Base-by-base conservation (phyloP, 2,888 invertebrate species). In the Idaea straminata region DNA sequence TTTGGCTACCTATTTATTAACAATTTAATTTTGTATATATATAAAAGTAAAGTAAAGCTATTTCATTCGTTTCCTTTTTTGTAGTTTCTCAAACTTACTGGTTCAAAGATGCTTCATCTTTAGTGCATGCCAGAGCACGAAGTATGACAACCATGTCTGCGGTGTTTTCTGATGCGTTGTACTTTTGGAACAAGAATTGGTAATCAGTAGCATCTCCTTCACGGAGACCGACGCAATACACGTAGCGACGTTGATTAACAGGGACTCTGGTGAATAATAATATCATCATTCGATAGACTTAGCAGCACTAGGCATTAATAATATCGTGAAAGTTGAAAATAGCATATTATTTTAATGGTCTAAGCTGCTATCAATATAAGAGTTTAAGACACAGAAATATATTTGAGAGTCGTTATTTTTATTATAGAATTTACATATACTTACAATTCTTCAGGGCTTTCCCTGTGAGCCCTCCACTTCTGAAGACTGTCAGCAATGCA, bases 181-280 rank as follows among this genome's bases (percentile, higher is more conserved):
- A 96, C 66, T 87, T 85, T 0, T 87, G 62, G 87, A 93, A 94
- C 36, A 95, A 88, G 85, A 94, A 95, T 15, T 94, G 72, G 94
- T 95, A 96, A 75, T 96, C 96, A 0, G 83, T 77, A 0, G 81
- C 78, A 5, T 91, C 82, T 0, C 96, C 96, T 59, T 94, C 74
- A 61, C 91, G 91, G 0, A 96, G 81, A 16, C 94, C 96, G 5
- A 89, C 85, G 79, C 96, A 96, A 82, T 95, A 96, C 0, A 95
- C 94, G n/a, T 93, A 88, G 0, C 92, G 87, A 65, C 95, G 94
- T 25, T 94, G 84, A 72, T 95, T 95, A 0, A 94, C 93, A 15
- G 94, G 92, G 0, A 96, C 92, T 61, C 94, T 94, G 69, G 10
- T 13, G 34, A 59, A 59, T 34, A 59, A 59, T 15, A 16, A 59